Conservation (phyloP, 2,113 vertebrate species). For the Bucco capensis region DNA sequence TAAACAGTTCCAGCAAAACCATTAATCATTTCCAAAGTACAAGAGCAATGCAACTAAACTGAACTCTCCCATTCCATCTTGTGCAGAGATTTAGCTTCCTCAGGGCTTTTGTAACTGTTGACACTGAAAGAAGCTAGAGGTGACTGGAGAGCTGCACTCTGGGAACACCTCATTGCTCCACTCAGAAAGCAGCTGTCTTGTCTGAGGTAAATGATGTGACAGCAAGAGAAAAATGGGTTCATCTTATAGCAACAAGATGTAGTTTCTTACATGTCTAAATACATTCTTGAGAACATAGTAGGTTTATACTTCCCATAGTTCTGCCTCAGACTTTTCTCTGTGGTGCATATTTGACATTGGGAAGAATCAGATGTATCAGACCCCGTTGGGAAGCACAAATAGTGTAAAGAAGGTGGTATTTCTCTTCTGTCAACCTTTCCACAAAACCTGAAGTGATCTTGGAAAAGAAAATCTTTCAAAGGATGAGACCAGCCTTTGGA, state of each 20-base stretch:
- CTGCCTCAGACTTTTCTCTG: neutral
- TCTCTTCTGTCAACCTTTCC: neutral
- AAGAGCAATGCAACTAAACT: neutral
- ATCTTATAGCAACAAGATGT: neutral
- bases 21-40: neutral
- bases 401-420: neutral
- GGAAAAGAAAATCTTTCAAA: neutral
- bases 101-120: neutral
- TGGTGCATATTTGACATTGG: neutral
- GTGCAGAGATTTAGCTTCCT: neutral
- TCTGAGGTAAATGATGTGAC: neutral
- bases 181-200: neutral
- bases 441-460: neutral
- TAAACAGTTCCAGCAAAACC: neutral
- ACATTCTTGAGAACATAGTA: neutral
- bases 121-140: neutral
- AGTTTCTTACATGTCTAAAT: neutral
- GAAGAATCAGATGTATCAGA: neutral
- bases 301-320: neutral
- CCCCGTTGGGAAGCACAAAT: neutral
- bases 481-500: neutral
- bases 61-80: neutral
- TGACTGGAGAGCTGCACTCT: rapidly evolving
- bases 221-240: neutral
- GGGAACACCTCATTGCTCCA: neutral